phyloP scores from a whole-genome alignment of 2,113 vertebrate genomes.

The Xenopus borealis region DNA sequence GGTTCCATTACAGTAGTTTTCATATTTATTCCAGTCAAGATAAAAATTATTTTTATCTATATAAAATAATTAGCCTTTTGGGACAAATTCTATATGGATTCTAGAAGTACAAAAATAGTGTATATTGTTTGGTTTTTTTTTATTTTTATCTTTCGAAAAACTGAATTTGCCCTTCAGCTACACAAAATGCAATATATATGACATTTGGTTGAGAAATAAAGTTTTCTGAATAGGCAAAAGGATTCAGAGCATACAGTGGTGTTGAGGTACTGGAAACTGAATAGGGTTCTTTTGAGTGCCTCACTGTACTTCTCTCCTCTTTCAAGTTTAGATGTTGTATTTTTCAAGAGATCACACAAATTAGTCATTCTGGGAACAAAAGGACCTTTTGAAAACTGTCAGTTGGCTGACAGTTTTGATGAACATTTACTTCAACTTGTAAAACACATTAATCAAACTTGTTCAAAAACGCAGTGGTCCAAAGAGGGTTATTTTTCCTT shows the following conservation, averaged over 20 bases:
- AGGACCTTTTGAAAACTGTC: slow-evolving; percentile 63
- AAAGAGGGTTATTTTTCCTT: slow-evolving; percentile 53
- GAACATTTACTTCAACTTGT: slow-evolving; percentile 68
- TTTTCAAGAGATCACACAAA: slow-evolving; percentile 63
- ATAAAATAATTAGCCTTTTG: too few species aligned
- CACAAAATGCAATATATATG: too few species aligned
- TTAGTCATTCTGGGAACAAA: slow-evolving; percentile 66
- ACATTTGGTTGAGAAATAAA: too few species aligned
- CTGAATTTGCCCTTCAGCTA: too few species aligned
- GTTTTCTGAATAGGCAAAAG: too few species aligned
- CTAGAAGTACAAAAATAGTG: too few species aligned
- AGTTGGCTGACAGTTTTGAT: slow-evolving; percentile 66
- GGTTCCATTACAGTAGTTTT: too few species aligned
- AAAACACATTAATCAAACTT: slow-evolving; percentile 71
- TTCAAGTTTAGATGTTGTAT: slow-evolving; percentile 55
- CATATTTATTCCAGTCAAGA: too few species aligned
- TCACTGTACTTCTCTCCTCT: slow-evolving; percentile 52
- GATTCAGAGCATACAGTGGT: neutral
- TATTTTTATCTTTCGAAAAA: too few species aligned
- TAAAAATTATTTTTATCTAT: too few species aligned
- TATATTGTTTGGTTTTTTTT: too few species aligned
- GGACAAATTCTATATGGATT: too few species aligned
- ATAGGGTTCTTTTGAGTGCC: slow-evolving; percentile 56
- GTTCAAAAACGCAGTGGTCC: slow-evolving; percentile 58
- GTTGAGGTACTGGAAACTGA: slow-evolving; percentile 24